Evolutionary conservation across 2,113 vertebrate genomes (phyloP).

Genomic region (Rallus limicola): DNA sequence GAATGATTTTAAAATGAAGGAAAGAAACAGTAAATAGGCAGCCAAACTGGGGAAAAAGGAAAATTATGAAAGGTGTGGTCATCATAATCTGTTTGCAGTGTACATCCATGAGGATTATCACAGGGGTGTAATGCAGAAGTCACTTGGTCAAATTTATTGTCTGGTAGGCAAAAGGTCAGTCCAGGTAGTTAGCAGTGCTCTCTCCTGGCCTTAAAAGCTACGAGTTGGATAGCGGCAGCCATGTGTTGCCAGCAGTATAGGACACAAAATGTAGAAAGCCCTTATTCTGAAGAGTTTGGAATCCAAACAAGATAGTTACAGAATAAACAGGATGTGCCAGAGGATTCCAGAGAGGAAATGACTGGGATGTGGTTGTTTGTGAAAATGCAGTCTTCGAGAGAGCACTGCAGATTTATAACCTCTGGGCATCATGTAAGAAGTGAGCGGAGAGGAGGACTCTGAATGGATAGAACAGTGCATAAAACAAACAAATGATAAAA

Average conservation of each 20-base stretch:
- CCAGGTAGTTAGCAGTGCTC: neutral
- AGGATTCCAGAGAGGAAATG: constrained; percentile 37
- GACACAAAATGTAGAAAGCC: neutral
- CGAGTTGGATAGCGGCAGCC: neutral
- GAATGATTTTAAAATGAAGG: neutral
- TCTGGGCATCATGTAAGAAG: neutral
- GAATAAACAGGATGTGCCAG: constrained; percentile 32
- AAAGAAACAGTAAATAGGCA: neutral
- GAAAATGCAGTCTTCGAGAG: neutral
- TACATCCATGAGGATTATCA: neutral
- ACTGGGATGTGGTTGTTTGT: constrained; percentile 15
- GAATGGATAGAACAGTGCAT: neutral
- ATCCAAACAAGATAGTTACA: constrained; percentile 23
- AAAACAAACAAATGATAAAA: neutral
- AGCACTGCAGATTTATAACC: neutral
- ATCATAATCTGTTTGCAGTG: neutral
- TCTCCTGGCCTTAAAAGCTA: neutral
- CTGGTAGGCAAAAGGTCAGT: neutral
- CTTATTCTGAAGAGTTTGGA: constrained; percentile 22
- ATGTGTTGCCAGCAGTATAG: neutral
- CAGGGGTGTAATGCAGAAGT: neutral
- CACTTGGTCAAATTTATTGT: neutral
- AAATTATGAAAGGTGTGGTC: neutral
- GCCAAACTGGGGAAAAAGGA: neutral
- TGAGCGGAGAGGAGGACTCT: neutral